Evolutionary conservation across 2,113 vertebrate species (phyloP).

Genomic region (Ceuthmochares aereus): DNA sequence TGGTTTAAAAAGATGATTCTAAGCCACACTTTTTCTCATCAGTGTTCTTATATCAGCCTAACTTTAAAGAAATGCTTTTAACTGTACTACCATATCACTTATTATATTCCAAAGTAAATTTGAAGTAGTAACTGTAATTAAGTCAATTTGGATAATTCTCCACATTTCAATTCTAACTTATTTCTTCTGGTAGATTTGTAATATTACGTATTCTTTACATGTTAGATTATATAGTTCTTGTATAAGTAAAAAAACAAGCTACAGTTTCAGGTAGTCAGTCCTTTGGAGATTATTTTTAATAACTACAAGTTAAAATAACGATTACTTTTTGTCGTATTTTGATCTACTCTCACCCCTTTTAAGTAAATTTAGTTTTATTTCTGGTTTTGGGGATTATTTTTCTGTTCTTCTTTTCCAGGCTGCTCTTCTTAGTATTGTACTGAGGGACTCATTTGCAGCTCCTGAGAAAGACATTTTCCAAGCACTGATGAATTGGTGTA

Average conservation of each 20-base stretch:
- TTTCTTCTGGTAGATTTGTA: neutral
- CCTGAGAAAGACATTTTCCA: conserved; percentile 96
- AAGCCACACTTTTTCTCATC: neutral
- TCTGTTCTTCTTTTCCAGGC: conserved; percentile 71
- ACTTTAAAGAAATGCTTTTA: neutral
- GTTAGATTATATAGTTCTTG: neutral
- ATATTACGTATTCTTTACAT: neutral
- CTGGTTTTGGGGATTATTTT: neutral
- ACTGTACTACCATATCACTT: neutral
- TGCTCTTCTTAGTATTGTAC: conserved; percentile 89
- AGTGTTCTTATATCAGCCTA: neutral
- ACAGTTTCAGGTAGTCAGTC: neutral
- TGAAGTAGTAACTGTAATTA: neutral
- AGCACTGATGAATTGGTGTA: conserved; percentile 94
- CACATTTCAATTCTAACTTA: neutral
- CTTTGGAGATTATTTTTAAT: neutral
- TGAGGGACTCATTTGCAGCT: conserved; percentile 93
- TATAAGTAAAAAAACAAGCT: neutral
- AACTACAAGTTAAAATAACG: neutral
- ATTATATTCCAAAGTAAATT: neutral
- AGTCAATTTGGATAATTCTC: neutral
- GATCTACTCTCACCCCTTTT: neutral
- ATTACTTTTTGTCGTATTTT: neutral
- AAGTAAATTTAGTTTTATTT: neutral
- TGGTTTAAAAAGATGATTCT: neutral